A percentile compares a stretch with the other conserved stretches of the same genome.
phyloP scores from a whole-genome alignment of 1,140 invertebrate genomes.

The Ceratosolen solmsi region DNA sequence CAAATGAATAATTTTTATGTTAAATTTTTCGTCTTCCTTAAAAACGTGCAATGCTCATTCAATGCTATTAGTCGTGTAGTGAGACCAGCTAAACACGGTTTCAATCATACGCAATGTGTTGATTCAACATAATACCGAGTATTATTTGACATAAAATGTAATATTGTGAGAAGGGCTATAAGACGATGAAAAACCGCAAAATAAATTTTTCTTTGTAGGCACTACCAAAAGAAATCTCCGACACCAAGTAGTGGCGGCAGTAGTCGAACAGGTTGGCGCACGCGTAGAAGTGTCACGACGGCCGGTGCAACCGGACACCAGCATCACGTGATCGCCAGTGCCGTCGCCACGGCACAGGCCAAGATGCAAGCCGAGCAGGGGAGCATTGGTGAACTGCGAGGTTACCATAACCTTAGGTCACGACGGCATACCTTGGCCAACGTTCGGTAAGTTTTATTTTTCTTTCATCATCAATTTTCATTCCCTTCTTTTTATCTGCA shows the following conservation, averaged over 20 bases:
- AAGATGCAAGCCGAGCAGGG: constrained; percentile 92
- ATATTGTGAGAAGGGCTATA: too few relatives aligned
- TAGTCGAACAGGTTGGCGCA: constrained; percentile 68
- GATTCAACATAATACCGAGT: too few relatives aligned
- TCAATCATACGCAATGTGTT: too few relatives aligned
- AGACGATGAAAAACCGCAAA: too few relatives aligned
- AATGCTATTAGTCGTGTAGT: too few relatives aligned
- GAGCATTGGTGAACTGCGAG: constrained; percentile 88
- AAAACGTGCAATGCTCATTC: too few relatives aligned
- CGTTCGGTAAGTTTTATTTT: constrained; percentile 82
- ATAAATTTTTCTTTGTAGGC: constrained; percentile 59
- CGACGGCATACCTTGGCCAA: constrained; percentile 88
- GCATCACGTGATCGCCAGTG: constrained; percentile 70
- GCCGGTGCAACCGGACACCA: constrained; percentile 68
- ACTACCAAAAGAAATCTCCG: constrained; percentile 72
- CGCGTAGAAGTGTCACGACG: constrained; percentile 72
- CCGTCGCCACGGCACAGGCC: constrained; percentile 69
- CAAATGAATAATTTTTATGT: too few relatives aligned
- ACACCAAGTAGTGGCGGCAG: constrained; percentile 66
- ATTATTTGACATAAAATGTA: too few relatives aligned
- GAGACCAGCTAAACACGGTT: too few relatives aligned
- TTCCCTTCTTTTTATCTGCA: background rate
- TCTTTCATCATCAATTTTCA: background rate
- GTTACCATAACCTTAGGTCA: constrained; percentile 88
- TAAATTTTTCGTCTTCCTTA: too few relatives aligned